These are phyloP conservation scores for Amiota minor DNA, from an alignment of 2,888 invertebrate genomes.

Conservation along the genomic window DNA sequence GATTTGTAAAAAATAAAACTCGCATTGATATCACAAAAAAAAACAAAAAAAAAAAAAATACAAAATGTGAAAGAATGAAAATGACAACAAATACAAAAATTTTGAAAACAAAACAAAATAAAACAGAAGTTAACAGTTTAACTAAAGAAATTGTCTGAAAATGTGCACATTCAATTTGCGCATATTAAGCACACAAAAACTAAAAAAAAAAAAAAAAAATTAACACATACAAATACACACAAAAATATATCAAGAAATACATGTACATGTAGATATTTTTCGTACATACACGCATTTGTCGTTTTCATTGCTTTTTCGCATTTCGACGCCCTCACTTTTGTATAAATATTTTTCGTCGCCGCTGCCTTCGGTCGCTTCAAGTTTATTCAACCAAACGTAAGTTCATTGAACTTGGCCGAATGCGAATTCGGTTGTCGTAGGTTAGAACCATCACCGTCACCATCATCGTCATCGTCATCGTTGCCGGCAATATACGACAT, in stretches of 20 bases:
- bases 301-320: constrained; percentile 30
- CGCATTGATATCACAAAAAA: no score
- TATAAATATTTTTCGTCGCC: background rate
- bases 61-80: no score
- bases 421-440: constrained; percentile 68
- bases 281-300: constrained; percentile 49
- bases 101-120: constrained; percentile 31
- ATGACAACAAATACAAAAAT: background rate
- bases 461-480: constrained; percentile 28
- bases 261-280: background rate
- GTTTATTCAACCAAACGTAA: constrained; percentile 68
- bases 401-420: constrained; percentile 70
- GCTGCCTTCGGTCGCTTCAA: constrained; percentile 38
- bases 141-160: constrained; percentile 25
- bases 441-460: constrained; percentile 51
- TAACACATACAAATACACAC: background rate
- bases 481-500: constrained; percentile 8
- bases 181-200: constrained; percentile 23
- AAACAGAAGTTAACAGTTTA: constrained; percentile 19
- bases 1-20: no score
- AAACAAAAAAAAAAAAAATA: no score
- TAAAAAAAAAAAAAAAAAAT: constrained; percentile 25
- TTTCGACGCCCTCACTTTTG: background rate
- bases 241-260: constrained; percentile 13
- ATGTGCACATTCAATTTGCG: constrained; percentile 56